Evolutionary conservation across 1,140 invertebrate genomes (phyloP), one percentile per base, ranked within the genome.

Genomic region (Leptonema lineaticorne): DNA sequence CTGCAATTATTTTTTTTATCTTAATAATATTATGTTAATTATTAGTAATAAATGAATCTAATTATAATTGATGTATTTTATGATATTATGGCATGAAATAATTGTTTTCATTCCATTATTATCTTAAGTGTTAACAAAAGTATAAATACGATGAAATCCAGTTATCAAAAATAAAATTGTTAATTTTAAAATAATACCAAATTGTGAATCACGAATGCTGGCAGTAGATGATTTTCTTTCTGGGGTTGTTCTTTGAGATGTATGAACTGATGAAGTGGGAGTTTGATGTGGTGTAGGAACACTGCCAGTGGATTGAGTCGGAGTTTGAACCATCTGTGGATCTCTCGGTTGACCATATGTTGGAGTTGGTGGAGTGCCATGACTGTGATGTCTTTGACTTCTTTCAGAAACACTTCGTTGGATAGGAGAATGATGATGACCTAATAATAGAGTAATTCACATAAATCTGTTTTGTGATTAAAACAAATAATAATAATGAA

Each of bases 371-470:
- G 80, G 81, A 29, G 77, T 75, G 67, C 83, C 82, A 41, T 85
- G 83, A 1, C 83, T 81, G 72, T 69, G 67, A 30, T 72, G 70
- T 37, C 70, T 66, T 29, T 72, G 70, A 76, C 83, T 86, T 72
- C 85, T 85, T 69, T 86, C 85, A 1, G 85, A 86, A 0, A 86
- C 85, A 66, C 84, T 85, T 46, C 85, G 77, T 69, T 85, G 84
- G 74, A 86, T 86, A 14, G 80, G 80, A 16, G 79, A 75, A 50
- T 78, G 84, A 67, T 77, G 81, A 74, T 76, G 84, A 68, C 71
- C 77, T 78, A 53, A 45, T 75, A 60, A 11, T 8, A 9, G 24
- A 59, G 14, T 33, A n/a, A 59, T 33, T 22, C 3, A 3, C 2
- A 22, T 28, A 18, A 57, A 28, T 4, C 22, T 30, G 57, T 29